phyloP scores from a whole-genome alignment of 2,888 invertebrate genomes.

The Erebia aethiops region DNA sequence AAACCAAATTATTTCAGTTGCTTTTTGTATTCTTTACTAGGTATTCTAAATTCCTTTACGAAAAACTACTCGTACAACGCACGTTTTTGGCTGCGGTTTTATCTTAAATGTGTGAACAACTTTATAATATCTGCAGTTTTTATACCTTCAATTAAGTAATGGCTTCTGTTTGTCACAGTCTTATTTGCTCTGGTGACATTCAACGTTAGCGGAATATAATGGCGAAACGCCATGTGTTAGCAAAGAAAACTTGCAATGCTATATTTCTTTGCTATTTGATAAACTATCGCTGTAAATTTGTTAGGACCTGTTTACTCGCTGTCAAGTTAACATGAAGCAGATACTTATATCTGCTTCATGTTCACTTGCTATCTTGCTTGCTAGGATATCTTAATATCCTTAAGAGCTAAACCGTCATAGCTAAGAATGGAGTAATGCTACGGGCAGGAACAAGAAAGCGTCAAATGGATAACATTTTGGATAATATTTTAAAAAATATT shows the following conservation, averaged over 20 bases:
- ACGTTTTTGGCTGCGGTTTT: background rate
- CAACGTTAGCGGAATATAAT: constrained; percentile 18
- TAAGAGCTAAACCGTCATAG: too few relatives aligned
- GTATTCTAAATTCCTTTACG: background rate
- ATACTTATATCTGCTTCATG: too few relatives aligned
- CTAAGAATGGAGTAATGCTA: too few relatives aligned
- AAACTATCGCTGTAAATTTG: background rate
- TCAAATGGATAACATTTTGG: too few relatives aligned
- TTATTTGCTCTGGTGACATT: constrained; percentile 30
- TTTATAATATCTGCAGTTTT: constrained; percentile 34
- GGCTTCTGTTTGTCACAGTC: constrained; percentile 24
- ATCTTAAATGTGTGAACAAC: constrained; percentile 10
- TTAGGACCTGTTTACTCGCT: background rate
- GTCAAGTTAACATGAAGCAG: background rate
- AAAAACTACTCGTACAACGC: background rate
- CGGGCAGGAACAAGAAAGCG: too few relatives aligned
- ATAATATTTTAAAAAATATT: too few relatives aligned
- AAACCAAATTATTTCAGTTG: too few relatives aligned
- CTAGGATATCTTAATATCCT: too few relatives aligned
- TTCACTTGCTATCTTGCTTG: too few relatives aligned
- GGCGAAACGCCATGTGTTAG: constrained; percentile 20
- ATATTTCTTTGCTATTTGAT: constrained; percentile 8
- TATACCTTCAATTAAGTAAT: constrained; percentile 33
- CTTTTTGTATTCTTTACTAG: too few relatives aligned
- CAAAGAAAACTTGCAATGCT: background rate